Evolutionary conservation across 2,797 vertebrate genomes (phyloP).

Genomic region (Xiphorhynchus erythropygius): DNA sequence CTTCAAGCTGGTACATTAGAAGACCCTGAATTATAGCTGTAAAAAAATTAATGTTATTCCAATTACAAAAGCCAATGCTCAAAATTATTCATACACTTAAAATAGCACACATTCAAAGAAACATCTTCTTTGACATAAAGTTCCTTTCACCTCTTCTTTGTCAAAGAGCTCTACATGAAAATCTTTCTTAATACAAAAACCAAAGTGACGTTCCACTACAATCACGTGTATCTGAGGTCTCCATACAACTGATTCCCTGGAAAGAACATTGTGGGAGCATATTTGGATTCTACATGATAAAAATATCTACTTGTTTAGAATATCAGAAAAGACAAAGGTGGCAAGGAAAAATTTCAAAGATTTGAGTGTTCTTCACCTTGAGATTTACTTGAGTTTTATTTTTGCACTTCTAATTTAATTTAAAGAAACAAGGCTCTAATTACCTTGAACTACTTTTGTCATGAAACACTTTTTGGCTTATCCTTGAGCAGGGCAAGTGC

Average conservation of each 20-base stretch:
- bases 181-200: neutral
- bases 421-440: slow-evolving; percentile 74
- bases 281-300: slow-evolving; percentile 60
- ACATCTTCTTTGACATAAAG: neutral
- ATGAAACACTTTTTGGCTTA: slow-evolving; percentile 60
- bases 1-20: neutral
- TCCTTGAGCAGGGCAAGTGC: slow-evolving; percentile 67
- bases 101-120: neutral
- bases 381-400: slow-evolving; percentile 74
- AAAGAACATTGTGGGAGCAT: slow-evolving; percentile 41
- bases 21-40: neutral
- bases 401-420: slow-evolving; percentile 71
- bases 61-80: neutral
- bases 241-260: slow-evolving; percentile 24
- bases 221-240: neutral
- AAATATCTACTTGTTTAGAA: slow-evolving; percentile 69
- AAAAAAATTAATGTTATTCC: neutral
- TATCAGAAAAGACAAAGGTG: slow-evolving; percentile 50
- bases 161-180: neutral
- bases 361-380: slow-evolving; percentile 75
- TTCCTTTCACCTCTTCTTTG: neutral
- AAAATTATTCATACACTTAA: neutral
- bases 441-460: slow-evolving; percentile 79
- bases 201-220: neutral
- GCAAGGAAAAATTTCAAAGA: slow-evolving; percentile 54